Conservation (phyloP, 1,140 invertebrate species). For the Saccostrea glomerata region DNA sequence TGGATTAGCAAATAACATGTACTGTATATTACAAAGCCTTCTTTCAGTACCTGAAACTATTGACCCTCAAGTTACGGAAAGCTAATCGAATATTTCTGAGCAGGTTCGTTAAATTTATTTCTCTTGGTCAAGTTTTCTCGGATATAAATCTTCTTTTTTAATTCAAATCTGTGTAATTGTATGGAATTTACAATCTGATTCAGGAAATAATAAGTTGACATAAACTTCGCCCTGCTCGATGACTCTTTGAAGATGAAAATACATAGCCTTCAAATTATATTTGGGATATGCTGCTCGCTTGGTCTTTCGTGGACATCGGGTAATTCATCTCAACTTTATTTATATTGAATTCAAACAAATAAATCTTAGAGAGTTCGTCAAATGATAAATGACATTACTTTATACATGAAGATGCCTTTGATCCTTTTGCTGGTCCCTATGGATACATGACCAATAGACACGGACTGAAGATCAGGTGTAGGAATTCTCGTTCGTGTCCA, state of each 20-base stretch:
- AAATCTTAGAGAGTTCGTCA: too few relatives aligned
- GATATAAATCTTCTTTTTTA: not conserved
- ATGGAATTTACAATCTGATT: not conserved
- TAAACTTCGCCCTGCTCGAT: not conserved
- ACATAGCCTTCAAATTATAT: not conserved
- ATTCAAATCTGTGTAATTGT: not conserved
- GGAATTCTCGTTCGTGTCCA: not conserved
- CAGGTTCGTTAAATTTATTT: not conserved
- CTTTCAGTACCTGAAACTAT: not conserved
- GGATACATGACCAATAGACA: not conserved
- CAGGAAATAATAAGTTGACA: not conserved
- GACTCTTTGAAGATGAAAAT: not conserved
- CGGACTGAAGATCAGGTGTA: not conserved
- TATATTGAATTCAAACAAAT: too few relatives aligned
- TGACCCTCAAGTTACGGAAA: not conserved
- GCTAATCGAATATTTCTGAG: not conserved
- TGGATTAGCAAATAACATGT: not conserved
- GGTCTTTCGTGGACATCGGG: not conserved
- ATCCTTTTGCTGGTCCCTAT: not conserved
- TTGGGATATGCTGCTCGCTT: not conserved
- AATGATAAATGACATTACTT: too few relatives aligned
- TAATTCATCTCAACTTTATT: not conserved
- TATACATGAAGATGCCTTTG: not conserved
- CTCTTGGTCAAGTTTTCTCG: not conserved
- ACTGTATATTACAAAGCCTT: not conserved